phyloP scores from a whole-genome alignment of 2,113 vertebrate species.

The Crotalus tigris region DNA sequence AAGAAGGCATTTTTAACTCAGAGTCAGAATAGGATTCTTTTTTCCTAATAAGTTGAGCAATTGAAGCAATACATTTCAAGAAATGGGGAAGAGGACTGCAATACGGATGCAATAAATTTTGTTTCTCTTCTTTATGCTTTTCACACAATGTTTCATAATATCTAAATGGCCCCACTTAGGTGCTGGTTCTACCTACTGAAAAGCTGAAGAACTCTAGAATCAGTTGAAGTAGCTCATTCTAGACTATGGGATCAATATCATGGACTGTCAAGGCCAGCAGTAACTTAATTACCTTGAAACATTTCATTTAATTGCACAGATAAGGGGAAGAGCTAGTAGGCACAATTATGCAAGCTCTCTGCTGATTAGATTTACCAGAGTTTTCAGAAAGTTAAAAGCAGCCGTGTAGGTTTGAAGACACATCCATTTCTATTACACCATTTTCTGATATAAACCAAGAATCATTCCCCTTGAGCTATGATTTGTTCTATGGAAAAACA shows the following conservation, averaged over 20 bases:
- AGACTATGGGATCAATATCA: neutral
- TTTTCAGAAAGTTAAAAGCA: neutral
- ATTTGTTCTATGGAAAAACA: neutral
- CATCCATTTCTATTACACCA: neutral
- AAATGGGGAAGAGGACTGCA: neutral
- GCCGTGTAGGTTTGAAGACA: neutral
- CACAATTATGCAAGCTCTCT: neutral
- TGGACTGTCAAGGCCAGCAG: neutral
- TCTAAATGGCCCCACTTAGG: neutral
- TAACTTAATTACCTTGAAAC: neutral
- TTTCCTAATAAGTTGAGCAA: neutral
- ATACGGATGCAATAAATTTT: neutral
- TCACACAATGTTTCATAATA: neutral
- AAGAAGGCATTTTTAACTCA: too few species aligned
- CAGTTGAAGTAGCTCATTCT: neutral
- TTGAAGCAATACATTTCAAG: neutral
- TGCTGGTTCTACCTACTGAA: neutral
- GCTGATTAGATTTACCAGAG: neutral
- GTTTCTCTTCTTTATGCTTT: neutral
- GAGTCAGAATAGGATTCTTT: neutral
- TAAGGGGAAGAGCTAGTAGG: neutral
- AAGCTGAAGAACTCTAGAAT: neutral
- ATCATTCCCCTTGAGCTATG: neutral
- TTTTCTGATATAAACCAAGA: neutral
- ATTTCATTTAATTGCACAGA: neutral